Base-by-base conservation (phyloP, 1,140 invertebrate genomes). In the Megathymus violae region DNA sequence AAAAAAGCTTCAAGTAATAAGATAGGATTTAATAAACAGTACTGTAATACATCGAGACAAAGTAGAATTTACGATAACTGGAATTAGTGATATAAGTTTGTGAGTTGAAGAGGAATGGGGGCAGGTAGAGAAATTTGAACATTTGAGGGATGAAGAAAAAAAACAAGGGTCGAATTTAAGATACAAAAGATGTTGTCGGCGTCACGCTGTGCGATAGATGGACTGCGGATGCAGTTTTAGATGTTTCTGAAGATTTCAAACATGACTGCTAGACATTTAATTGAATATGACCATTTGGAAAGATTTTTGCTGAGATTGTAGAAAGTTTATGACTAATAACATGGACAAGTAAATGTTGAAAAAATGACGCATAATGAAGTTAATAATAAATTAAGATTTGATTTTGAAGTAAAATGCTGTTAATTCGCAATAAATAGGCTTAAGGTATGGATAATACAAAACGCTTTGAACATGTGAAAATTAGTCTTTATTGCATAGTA, bases 101-200 rank as follows among this genome's bases (percentile, higher is more conserved):
- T 25, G 14, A 10, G 4, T 46, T 36, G 44, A 34, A 40, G 61
- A 70, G 63, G 71, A 72, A 70, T 79, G 66, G 38, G 68, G 69
- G 82, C 88, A 91, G 88, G 88, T 91, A 91, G 78, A 88, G 85
- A 91, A 91, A 89, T 91, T 88, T 75, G 80, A 89, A 88, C 82
- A 80, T 85, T 89, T 76, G 76, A 89, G 88, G 88, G 85, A 85
- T 87, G 85, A 80, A 75, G 63, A 81, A 89, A 89, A 89, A 91
- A 91, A 31, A 83, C 76, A 82, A 87, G 86, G 88, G 85, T 88
- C 85, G 84, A 71, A 76, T 85, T 78, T 82, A 74, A 80, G 76
- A 86, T 78, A 89, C 83, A 88, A 88, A 84, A 70, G 80, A 76
- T 74, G 81, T 82, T 81, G 86, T 89, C 67, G 86, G 80, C 81